Evolutionary conservation across 1,140 invertebrate genomes (phyloP).

Genomic region (Drosophila neocordata): DNA sequence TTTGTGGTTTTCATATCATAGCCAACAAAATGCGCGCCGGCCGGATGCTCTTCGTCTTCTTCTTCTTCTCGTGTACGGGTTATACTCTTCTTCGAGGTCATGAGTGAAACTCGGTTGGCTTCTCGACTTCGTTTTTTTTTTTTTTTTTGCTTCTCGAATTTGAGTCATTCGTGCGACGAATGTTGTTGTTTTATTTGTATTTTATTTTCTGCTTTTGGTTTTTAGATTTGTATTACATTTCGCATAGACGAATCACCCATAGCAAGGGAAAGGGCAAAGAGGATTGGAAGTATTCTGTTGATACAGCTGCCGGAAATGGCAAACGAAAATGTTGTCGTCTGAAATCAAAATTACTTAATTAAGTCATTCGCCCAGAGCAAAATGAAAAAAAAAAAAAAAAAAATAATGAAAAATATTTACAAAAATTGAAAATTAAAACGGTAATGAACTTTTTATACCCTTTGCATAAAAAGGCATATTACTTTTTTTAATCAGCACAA

Average conservation of each 20-base stretch:
- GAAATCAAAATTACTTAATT: conserved; percentile 33
- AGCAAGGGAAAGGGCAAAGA: not conserved
- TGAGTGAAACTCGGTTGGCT: conserved; percentile 3
- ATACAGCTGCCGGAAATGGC: conserved; percentile 40
- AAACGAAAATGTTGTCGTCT: not conserved
- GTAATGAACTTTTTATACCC: too few relatives aligned
- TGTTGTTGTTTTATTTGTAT: not conserved
- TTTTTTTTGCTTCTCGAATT: not conserved
- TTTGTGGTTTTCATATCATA: conserved; percentile 2
- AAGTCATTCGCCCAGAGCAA: conserved; percentile 15
- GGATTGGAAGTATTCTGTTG: conserved; percentile 12
- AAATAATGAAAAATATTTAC: not conserved
- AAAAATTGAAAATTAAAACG: not conserved
- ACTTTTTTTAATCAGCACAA: too few relatives aligned
- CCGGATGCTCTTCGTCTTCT: conserved; percentile 3
- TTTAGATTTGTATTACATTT: conserved; percentile 6
- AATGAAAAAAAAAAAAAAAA: not conserved
- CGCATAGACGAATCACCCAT: not conserved
- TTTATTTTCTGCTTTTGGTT: not conserved
- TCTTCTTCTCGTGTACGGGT: not conserved
- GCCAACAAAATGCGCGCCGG: not conserved
- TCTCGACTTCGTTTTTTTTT: not conserved
- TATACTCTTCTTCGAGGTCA: conserved; percentile 4
- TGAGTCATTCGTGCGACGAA: conserved; percentile 9
- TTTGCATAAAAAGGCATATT: too few relatives aligned